Percentiles rank a stretch among this genome's conserved stretches.
phyloP scores from a whole-genome alignment of 2,797 vertebrate genomes.

The Ceyx erithaca region DNA sequence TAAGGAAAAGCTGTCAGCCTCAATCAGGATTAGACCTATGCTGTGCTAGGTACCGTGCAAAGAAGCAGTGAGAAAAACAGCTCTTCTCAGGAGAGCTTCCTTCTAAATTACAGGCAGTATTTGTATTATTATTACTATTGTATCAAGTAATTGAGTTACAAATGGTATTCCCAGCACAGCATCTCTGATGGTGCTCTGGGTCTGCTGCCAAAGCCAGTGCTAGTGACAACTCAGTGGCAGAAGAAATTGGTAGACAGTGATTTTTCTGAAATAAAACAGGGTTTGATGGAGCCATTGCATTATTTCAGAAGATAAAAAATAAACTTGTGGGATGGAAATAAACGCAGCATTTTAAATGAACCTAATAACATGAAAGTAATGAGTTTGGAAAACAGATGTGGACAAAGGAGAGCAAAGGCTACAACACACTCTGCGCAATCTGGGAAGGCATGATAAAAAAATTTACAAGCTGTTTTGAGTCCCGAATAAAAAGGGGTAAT shows the following conservation, averaged over 20 bases:
- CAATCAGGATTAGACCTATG: not conserved
- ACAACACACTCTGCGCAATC: slow-evolving; percentile 69
- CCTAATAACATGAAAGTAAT: slow-evolving; percentile 80
- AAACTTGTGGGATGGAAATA: slow-evolving; percentile 60
- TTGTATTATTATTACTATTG: not conserved
- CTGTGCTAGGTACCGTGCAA: not conserved
- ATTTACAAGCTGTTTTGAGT: slow-evolving; percentile 84
- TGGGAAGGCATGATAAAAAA: slow-evolving; percentile 80
- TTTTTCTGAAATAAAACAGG: not conserved
- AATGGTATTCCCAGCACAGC: not conserved
- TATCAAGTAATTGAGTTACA: not conserved
- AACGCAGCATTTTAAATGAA: slow-evolving; percentile 66
- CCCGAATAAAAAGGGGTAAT: slow-evolving; percentile 80
- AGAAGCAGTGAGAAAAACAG: not conserved
- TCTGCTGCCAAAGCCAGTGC: not conserved
- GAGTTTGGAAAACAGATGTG: slow-evolving; percentile 85
- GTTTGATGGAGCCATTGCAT: slow-evolving; percentile 13
- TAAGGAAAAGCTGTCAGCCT: not conserved
- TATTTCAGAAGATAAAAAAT: slow-evolving; percentile 49
- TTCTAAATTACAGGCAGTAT: not conserved
- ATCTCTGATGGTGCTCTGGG: not conserved
- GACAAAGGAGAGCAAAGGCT: slow-evolving; percentile 64
- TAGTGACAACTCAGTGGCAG: not conserved
- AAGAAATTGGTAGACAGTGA: not conserved
- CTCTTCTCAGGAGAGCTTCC: not conserved